Conservation (phyloP, 1,140 invertebrate species). For the Phymastichus coffea region DNA sequence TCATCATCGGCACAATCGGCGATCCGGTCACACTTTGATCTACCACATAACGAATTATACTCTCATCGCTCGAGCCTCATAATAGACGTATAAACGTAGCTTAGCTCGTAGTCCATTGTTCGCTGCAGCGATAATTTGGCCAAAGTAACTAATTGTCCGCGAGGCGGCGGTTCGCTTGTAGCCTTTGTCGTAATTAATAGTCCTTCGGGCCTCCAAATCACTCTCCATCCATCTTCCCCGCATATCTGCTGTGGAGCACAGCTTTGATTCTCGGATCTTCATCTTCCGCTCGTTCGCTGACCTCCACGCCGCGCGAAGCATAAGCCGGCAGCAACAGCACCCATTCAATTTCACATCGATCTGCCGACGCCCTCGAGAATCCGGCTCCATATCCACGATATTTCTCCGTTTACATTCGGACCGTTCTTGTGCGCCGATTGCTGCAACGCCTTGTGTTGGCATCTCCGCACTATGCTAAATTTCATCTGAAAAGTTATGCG, state of each 20-base stretch:
- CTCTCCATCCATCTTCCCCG: constrained; percentile 29
- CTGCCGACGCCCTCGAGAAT: too few species aligned
- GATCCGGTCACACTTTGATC: not conserved
- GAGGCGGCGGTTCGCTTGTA: constrained; percentile 46
- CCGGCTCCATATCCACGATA: too few species aligned
- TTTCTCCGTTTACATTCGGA: too few species aligned
- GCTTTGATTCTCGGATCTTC: constrained; percentile 44
- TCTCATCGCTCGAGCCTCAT: too few species aligned
- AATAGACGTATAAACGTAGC: constrained; percentile 6
- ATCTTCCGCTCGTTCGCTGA: constrained; percentile 29
- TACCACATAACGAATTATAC: too few species aligned
- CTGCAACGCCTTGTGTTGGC: too few species aligned
- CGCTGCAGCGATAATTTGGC: constrained; percentile 55
- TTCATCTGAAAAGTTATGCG: too few species aligned
- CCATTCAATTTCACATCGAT: constrained; percentile 40
- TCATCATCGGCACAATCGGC: too few species aligned
- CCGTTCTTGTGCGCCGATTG: too few species aligned
- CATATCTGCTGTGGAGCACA: too few species aligned
- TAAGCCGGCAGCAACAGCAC: constrained; percentile 10
- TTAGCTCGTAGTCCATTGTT: constrained; percentile 39
- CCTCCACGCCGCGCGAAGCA: not conserved
- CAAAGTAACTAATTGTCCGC: constrained; percentile 57
- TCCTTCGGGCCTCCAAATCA: constrained; percentile 37
- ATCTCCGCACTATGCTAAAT: too few species aligned
- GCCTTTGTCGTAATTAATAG: constrained; percentile 58